Evolutionary conservation across 1,140 invertebrate species (phyloP), one percentile per base, ranked within the genome.

Genomic region (Drosophila miranda): DNA sequence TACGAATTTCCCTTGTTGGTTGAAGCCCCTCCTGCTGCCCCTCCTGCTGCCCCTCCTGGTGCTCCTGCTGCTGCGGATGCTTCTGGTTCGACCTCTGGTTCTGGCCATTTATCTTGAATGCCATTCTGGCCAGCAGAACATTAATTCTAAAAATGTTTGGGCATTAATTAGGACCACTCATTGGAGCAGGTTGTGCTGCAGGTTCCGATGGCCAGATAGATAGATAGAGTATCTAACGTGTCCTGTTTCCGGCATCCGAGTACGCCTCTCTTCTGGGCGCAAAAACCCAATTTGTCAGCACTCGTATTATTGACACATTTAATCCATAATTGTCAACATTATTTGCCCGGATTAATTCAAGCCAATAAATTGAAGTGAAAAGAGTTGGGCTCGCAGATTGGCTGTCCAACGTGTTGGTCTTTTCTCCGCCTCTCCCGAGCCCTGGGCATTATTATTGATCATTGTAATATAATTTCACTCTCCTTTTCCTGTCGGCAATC

Each of bases 291-390:
- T 86, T 86, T 86, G 78, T 86, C 84, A 78, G 53, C 75, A 64
- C 62, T 59, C 61, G 78, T 61, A 61, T 70, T 86, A 86, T 87
- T 87, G 82, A 82, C 82, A 87, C 78, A 82, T 87, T 87, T 86
- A 86, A 86, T 82, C 75, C 82, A 87, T 87, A 86, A 82, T 87
- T 86, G 82, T 86, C 82, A 86, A 62, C 78, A 75, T 87, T 87
- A 87, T 87, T 73, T 80, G 61, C 74, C 61, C 9, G 62, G 66
- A 81, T 80, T 82, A 86, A 86, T 87, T 86, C 81, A 75, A 87
- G 62, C 70, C 70, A 66, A 86, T 86, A 78, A 86, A 87, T 87
- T 86, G 62, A 78, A 62, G 78, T 75, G 75, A 63, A 86, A 86
- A 86, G 66, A 86, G 78, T 72, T 63, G 45, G 16, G 28, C 26